Percentiles rank a stretch among this genome's conserved stretches.
Evolutionary conservation across 2,113 vertebrate species (phyloP).

Genomic region (Lasiurus cinereus): DNA sequence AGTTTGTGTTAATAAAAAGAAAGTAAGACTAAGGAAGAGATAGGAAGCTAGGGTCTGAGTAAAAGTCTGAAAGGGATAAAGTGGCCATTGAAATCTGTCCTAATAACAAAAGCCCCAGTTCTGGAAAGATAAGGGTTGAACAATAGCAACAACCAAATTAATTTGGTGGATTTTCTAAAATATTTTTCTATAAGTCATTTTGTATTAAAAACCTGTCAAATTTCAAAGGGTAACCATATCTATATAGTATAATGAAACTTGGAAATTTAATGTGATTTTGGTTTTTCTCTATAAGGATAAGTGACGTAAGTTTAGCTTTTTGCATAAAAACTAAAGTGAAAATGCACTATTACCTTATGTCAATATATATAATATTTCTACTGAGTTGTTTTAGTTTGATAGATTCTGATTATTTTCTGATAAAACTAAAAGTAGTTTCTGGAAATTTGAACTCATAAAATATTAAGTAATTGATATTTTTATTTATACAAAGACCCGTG

Average conservation of each 20-base stretch:
- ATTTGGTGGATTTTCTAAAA: neutral
- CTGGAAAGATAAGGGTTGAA: neutral
- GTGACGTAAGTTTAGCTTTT: neutral
- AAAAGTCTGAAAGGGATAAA: neutral
- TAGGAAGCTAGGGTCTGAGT: neutral
- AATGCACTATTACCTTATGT: constrained; percentile 8
- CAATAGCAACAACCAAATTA: neutral
- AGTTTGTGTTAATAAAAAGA: neutral
- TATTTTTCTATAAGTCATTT: neutral
- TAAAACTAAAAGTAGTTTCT: constrained; percentile 3
- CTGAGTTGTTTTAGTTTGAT: constrained; percentile 15
- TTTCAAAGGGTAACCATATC: neutral
- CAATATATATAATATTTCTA: constrained; percentile 11
- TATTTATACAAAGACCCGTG: constrained; percentile 22
- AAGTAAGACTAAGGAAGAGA: neutral
- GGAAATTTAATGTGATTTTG: neutral
- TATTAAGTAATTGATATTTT: constrained; percentile 45
- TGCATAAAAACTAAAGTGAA: constrained; percentile 24
- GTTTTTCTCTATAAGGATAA: constrained; percentile 20
- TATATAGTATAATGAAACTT: neutral
- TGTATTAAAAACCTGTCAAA: neutral
- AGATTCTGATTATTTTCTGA: constrained; percentile 42
- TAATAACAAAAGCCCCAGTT: neutral
- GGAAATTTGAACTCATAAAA: constrained; percentile 39
- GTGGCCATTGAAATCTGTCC: neutral